Base-by-base conservation (phyloP, 2,888 invertebrate species). In the Pheosia tremula region DNA sequence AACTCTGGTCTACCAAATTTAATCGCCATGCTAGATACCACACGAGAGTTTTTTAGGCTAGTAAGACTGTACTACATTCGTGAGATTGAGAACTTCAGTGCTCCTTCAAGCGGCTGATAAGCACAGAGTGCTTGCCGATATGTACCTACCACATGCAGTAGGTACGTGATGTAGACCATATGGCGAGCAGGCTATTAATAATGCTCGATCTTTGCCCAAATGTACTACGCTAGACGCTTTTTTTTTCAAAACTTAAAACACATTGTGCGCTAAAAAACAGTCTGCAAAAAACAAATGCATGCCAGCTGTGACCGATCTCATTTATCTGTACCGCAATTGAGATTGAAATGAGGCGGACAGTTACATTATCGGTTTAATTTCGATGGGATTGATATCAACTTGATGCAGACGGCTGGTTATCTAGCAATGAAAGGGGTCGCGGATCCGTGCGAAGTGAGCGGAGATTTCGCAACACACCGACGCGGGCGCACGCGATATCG, bases 401-500 rank as follows among this genome's bases (percentile, higher is more conserved):
- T 60, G 50, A 53, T 8, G 43, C 9, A 10, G 8, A 8, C 8
- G n/a, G 47, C 47, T 8, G 10, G 10, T 47, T 13, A 50, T 37
- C 11, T 37, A 3, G 56, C 49, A 63, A 64, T 66, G 57, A 43
- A 43, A 66, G 63, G 64, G 61, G 62, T 68, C 64, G 57, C 9
- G 24, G 24, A 24, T 55, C 50, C 52, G 49, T 37, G 59, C 55
- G n/a, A 62, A 66, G 60, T 62, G 56, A 66, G 61, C 49, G 65
- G 57, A 47, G n/a, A 58, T 74, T 64, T 71, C 57, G 68, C 71
- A 71, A 71, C 56, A 58, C 41, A 54, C 4, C 24, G 24, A 39
- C 49, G 54, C 43, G 58, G 50, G 60, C 56, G 8, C 11, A 52
- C n/a, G 43, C 47, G 45, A 57, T 62, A 63, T 64, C 62, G 60